Evolutionary conservation across 2,113 vertebrate species (phyloP).

Genomic region (Puffinus mauretanicus): DNA sequence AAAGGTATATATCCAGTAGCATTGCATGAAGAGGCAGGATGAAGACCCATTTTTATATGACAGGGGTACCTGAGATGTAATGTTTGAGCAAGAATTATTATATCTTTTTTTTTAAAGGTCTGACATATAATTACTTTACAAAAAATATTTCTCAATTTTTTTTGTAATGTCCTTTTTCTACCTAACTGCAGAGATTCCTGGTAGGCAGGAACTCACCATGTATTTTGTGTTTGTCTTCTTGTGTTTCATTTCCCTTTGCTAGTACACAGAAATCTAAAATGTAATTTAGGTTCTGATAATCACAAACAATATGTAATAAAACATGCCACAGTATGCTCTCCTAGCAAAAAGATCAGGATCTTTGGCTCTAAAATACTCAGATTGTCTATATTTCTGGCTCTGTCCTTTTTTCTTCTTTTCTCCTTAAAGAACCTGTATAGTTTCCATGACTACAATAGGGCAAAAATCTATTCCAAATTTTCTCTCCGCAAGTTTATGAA

Average conservation of each 20-base stretch:
- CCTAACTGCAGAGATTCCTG: neutral
- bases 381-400: neutral
- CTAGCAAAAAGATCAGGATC: neutral
- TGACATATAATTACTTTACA: neutral
- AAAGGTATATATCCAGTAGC: too few relatives aligned
- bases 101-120: neutral
- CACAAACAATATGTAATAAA: neutral
- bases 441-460: neutral
- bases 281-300: neutral
- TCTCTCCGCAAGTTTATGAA: neutral
- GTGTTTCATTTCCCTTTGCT: neutral
- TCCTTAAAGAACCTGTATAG: neutral
- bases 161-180: neutral
- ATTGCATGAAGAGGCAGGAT: neutral
- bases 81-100: neutral
- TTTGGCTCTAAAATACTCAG: neutral
- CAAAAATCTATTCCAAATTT: neutral
- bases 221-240: neutral
- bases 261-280: neutral
- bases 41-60: neutral
- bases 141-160: neutral
- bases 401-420: neutral
- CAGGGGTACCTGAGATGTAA: neutral
- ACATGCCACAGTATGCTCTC: neutral
- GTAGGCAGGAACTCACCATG: accelerated